Conservation (phyloP, 1,140 invertebrate species). For the Stegodyphus mimosarum region DNA sequence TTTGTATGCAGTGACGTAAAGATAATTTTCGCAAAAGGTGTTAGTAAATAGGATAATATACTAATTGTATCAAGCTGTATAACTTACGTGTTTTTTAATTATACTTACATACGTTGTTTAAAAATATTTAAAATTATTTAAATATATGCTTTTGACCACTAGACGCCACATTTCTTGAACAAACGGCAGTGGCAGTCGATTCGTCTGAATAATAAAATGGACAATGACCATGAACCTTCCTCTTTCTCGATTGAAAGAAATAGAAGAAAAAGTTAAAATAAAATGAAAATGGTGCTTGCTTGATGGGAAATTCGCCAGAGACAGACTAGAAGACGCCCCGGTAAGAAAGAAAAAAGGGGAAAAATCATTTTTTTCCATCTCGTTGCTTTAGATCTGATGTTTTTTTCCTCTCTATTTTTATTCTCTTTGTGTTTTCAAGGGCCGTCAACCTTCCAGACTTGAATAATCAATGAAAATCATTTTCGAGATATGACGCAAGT, state of each 20-base stretch:
- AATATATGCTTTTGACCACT: too few species aligned
- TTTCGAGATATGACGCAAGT: slow-evolving; percentile 19
- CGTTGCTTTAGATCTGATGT: neutral
- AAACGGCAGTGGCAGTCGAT: too few species aligned
- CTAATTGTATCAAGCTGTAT: too few species aligned
- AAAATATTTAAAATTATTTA: too few species aligned
- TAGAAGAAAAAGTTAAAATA: slow-evolving; percentile 8
- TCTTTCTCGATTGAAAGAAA: neutral
- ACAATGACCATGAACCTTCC: slow-evolving; percentile 12
- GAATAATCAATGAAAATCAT: slow-evolving; percentile 56
- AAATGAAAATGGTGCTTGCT: neutral
- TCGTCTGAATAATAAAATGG: slow-evolving; percentile 28
- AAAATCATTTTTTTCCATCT: neutral
- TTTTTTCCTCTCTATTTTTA: slow-evolving; percentile 3
- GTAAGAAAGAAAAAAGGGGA: slow-evolving; percentile 10
- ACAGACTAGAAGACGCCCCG: slow-evolving; percentile 13
- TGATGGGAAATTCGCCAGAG: slow-evolving; percentile 1
- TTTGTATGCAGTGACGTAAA: too few species aligned
- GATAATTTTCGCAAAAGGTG: too few species aligned
- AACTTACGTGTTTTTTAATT: too few species aligned
- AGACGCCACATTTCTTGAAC: too few species aligned
- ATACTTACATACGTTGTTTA: too few species aligned
- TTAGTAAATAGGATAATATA: too few species aligned
- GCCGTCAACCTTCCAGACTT: slow-evolving; percentile 36
- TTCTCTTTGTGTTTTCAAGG: slow-evolving; percentile 33